These are phyloP conservation scores for Tor tambroides DNA, from an alignment of 2,113 vertebrate genomes.

Conservation along the genomic window DNA sequence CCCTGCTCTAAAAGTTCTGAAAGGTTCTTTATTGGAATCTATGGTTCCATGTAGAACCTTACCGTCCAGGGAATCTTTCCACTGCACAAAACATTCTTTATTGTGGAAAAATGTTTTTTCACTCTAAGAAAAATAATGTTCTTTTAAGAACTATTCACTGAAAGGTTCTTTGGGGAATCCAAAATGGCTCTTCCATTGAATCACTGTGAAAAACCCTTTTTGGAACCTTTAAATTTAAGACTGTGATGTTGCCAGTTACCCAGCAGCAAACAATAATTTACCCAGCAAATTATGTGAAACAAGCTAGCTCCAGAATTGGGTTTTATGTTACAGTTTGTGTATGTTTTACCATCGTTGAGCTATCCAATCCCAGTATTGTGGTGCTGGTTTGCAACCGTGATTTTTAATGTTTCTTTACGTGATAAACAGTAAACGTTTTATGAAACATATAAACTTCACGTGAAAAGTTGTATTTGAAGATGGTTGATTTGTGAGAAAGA, in stretches of 20 bases:
- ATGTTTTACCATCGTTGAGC: background rate
- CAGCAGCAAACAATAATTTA: no score
- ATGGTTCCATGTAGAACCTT: background rate
- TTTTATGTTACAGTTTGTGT: background rate
- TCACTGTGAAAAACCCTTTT: no score
- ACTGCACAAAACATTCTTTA: no score
- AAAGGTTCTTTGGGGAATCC: no score
- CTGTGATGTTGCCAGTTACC: background rate
- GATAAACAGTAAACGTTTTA: background rate
- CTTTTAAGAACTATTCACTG: no score
- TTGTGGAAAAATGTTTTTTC: no score
- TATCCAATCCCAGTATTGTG: background rate
- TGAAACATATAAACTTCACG: background rate
- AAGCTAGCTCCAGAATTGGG: background rate
- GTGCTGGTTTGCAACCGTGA: background rate
- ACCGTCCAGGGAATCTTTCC: no score
- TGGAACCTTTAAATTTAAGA: no score
- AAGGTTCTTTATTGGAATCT: background rate
- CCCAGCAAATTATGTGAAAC: no score
- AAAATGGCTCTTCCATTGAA: no score
- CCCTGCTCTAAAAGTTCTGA: background rate
- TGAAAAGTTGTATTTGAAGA: background rate
- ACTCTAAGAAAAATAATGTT: no score
- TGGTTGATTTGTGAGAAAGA: background rate
- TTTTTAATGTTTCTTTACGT: background rate